Evolutionary conservation across 2,113 vertebrate genomes (phyloP).

Genomic region (Pterophyllum scalare): DNA sequence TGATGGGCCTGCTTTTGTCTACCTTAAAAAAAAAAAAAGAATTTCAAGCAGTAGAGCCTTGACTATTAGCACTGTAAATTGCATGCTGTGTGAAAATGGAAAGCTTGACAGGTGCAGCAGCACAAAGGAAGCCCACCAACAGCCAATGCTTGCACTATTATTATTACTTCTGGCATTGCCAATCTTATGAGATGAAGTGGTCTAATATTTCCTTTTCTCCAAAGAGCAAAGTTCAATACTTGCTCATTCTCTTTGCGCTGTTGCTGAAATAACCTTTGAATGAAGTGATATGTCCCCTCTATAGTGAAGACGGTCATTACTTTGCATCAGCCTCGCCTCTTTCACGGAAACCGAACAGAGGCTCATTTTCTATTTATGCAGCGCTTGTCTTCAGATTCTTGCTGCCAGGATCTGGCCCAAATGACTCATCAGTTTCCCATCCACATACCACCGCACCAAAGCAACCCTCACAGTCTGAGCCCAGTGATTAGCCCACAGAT

Average conservation of each 20-base stretch:
- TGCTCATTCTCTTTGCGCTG: slow-evolving; percentile 5
- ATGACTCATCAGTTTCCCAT: slow-evolving; percentile 61
- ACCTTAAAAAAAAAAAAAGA: background rate
- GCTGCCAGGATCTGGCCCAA: slow-evolving; percentile 28
- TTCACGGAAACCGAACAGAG: slow-evolving; percentile 18
- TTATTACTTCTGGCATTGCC: slow-evolving; percentile 24
- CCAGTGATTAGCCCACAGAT: slow-evolving; percentile 54
- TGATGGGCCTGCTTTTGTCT: slow-evolving; percentile 3
- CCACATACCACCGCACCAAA: slow-evolving; percentile 21
- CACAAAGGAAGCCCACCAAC: background rate
- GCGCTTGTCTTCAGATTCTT: slow-evolving; percentile 24
- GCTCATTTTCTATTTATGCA: slow-evolving; percentile 52
- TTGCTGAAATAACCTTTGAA: slow-evolving; percentile 34
- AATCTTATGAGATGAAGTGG: slow-evolving; percentile 22
- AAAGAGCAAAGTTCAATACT: slow-evolving; percentile 44
- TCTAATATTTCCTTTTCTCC: slow-evolving; percentile 28
- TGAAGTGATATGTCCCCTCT: slow-evolving; percentile 28
- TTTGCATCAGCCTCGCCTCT: slow-evolving; percentile 15
- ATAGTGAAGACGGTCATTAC: slow-evolving; percentile 35
- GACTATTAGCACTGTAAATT: slow-evolving; percentile 12
- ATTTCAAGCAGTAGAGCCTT: background rate
- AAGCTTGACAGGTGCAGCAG: background rate
- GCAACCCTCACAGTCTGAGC: slow-evolving; percentile 44
- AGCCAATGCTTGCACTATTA: background rate
- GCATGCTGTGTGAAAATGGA: slow-evolving; percentile 11